Percentiles rank a stretch among this genome's conserved stretches.
phyloP scores from a whole-genome alignment of 2,113 vertebrate genomes.

The Syngnathus scovelli region DNA sequence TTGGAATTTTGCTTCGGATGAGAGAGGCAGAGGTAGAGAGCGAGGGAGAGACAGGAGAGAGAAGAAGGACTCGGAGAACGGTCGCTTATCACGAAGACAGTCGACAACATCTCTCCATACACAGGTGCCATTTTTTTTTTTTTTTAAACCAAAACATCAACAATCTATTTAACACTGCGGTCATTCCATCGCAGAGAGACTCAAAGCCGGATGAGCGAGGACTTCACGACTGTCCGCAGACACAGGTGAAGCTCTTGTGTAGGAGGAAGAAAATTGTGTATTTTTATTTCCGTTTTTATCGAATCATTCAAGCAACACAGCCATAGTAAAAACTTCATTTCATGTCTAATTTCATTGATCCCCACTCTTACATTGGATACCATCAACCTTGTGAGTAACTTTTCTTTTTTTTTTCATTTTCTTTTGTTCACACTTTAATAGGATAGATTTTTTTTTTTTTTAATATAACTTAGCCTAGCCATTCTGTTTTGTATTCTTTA shows the following conservation, averaged over 20 bases:
- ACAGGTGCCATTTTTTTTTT: slow-evolving; percentile 35
- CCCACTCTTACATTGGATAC: neutral
- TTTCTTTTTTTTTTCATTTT: neutral
- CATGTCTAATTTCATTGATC: neutral
- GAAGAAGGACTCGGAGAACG: slow-evolving; percentile 59
- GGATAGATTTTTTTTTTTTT: neutral
- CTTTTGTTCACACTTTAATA: neutral
- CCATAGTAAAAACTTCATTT: slow-evolving; percentile 12
- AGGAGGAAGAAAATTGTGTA: slow-evolving; percentile 36
- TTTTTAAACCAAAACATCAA: neutral
- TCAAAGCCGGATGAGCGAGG: slow-evolving; percentile 36
- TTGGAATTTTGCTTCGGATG: slow-evolving; percentile 47
- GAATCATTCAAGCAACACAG: neutral
- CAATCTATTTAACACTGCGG: neutral
- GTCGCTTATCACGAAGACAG: slow-evolving; percentile 44
- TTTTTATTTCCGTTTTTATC: too few species aligned
- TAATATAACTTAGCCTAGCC: neutral
- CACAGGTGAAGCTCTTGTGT: slow-evolving; percentile 51
- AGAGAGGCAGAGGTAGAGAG: slow-evolving; percentile 67
- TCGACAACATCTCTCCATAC: slow-evolving; percentile 47
- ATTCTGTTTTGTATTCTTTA: neutral
- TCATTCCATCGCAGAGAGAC: slow-evolving; percentile 30
- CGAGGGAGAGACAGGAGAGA: slow-evolving; percentile 66
- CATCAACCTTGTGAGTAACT: neutral
- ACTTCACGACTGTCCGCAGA: slow-evolving; percentile 32